Evolutionary conservation across 2,113 vertebrate species (phyloP).

Genomic region (Nymphicus hollandicus): DNA sequence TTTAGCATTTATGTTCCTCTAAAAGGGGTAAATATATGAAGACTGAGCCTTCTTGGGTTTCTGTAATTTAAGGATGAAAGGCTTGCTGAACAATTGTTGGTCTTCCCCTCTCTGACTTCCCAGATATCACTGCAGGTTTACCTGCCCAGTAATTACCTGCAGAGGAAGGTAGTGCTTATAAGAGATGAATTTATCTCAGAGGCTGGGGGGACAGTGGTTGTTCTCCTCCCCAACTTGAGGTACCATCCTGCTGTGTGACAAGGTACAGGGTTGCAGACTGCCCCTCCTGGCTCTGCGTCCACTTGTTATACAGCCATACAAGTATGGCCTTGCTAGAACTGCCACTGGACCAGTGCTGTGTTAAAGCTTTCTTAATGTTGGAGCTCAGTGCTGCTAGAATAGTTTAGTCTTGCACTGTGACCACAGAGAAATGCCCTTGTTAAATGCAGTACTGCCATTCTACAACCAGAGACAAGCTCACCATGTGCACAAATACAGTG

Average conservation of each 20-base stretch:
- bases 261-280: neutral
- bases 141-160: neutral
- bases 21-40: neutral
- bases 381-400: neutral
- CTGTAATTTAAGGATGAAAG: neutral
- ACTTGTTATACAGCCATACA: neutral
- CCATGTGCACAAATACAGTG: neutral
- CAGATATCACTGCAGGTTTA: neutral
- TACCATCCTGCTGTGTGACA: fast-evolving
- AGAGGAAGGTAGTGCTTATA: neutral
- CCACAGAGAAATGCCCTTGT: neutral
- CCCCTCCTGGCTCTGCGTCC: neutral
- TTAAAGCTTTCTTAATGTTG: neutral
- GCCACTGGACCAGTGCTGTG: no score
- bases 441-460: neutral
- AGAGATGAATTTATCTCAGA: fast-evolving
- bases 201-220: neutral
- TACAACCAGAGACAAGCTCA: neutral
- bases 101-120: neutral
- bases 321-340: neutral
- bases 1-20: neutral
- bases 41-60: neutral
- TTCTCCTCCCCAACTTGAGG: fast-evolving
- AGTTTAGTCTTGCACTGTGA: neutral
- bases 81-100: neutral